Base-by-base conservation (phyloP, 2,888 invertebrate genomes). In the Metalampra italica region DNA sequence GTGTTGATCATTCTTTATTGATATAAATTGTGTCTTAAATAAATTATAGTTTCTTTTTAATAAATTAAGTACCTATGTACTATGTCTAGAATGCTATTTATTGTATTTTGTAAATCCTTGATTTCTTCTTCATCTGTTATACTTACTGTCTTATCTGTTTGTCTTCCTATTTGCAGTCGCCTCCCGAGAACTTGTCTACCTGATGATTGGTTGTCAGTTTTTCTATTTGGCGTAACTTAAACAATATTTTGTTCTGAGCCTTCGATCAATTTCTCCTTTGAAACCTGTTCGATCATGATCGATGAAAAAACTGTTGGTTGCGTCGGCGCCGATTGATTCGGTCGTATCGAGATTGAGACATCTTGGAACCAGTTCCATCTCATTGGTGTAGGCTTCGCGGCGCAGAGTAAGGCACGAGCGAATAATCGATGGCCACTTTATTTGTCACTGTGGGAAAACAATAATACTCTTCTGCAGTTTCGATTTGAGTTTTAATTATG, bases 311-410 rank as follows among this genome's bases (percentile, higher is more conserved):
- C 69, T 67, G 22, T n/a, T 13, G 38, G 22, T 22, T 68, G 75
- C 71, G 83, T 75, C 82, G 78, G 81, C 76, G 72, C 70, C 84
- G 81, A 87, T 85, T 86, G 85, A 86, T 85, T 85, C 78, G 73
- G 78, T n/a, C 73, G 68, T 77, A 76, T 78, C 76, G 76, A 78
- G 80, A 88, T 88, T 88, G 87, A 88, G 88, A 86, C 88, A 88
- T 88, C 87, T 82, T 64, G 73, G 71, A 85, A 85, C 86, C 72
- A 72, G 87, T 86, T 87, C 75, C 76, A 69, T 71, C 57, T 67
- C 62, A 58, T 64, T 68, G 72, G 74, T 65, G 66, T 68, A 63
- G 67, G 65, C 62, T 69, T 58, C 46, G 49, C 13, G 39, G 14
- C 54, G 55, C 37, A 62, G 66, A 45, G 34, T 52, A 60, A 64